Base-by-base conservation (phyloP, 2,888 invertebrate genomes). In the Micoletzkya japonica region DNA sequence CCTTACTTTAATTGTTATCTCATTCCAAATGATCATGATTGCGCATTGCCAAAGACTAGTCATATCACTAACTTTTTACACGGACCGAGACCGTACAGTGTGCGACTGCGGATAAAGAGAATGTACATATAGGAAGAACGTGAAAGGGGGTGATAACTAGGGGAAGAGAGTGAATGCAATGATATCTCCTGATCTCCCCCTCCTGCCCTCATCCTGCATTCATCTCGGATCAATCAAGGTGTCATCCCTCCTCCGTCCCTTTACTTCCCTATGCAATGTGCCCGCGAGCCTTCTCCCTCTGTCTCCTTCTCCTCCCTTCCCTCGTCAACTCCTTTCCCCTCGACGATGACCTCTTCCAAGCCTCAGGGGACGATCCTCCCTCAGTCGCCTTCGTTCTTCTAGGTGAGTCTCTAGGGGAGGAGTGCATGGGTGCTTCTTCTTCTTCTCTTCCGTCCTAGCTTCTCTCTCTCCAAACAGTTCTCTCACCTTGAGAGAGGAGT, bases 161-260 rank as follows among this genome's bases (percentile, higher is more conserved):
- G n/a, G 56, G n/a, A 56, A 56, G 56, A 20, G 56, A 20, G 14
- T 14, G 24, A 10, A 56, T 17, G 14, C 26, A 56, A 10, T 56
- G 24, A 56, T 56, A 56, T 56, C 14, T 56, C 14, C 14, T 56
- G 7, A 56, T 56, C 26, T 24, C 24, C 26, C 14, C n/a, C 14
- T 56, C 50, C 50, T 50, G 28, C 49, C 34, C 54, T 64, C 64
- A 17, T 32, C 54, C 32, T 32, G 4, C 61, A 39, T 32, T 61
- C 61, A 61, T 61, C 61, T 61, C 61, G 28, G 64, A 64, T 64
- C 64, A 64, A 64, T 64, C 64, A 64, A 39, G 24, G 17, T 61
- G 44, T 44, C 39, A 44, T 36, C 59, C 39, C 4, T 17, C 37
- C 39, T 20, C 44, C 34, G 30, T 36, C 32, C 32, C 61, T 61